Conservation (phyloP, 1,140 invertebrate species). For the Neodiprion virginianus region DNA sequence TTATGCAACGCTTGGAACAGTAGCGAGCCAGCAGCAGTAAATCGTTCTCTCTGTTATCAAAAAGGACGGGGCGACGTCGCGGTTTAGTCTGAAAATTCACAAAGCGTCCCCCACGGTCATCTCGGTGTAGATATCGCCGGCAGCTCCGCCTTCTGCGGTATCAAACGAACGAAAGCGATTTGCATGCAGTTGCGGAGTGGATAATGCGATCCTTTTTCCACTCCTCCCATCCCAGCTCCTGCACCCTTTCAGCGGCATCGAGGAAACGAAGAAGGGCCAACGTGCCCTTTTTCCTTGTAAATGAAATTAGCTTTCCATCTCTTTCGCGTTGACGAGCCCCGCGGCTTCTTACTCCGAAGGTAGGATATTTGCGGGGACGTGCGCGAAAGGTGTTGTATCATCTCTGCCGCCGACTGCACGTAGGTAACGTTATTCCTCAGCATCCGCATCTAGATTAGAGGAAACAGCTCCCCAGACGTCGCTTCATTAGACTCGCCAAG, state of each 20-base stretch:
- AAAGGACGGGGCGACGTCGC: too few species aligned
- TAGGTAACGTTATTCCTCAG: conserved; percentile 7
- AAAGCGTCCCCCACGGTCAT: too few species aligned
- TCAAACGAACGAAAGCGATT: not conserved
- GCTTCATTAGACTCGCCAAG: conserved; percentile 48
- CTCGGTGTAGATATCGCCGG: too few species aligned
- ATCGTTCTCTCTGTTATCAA: too few species aligned
- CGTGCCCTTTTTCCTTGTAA: not conserved
- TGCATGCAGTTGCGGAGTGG: not conserved
- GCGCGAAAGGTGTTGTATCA: conserved; percentile 14
- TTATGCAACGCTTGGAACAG: too few species aligned
- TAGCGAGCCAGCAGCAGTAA: too few species aligned
- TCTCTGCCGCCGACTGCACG: conserved; percentile 15
- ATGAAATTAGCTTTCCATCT: conserved; percentile 26
- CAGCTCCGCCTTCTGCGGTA: not conserved
- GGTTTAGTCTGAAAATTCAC: too few species aligned
- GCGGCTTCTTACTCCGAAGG: too few species aligned
- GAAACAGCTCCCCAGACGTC: conserved; percentile 49
- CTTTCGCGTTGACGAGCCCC: conserved; percentile 1
- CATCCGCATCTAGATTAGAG: conserved; percentile 46
- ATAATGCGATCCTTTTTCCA: conserved; percentile 15
- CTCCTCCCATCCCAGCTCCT: not conserved
- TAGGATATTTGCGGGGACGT: not conserved
- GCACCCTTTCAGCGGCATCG: too few species aligned
- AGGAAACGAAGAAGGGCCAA: too few species aligned